A percentile compares a stretch with the other conserved stretches of the same genome.
phyloP scores from a whole-genome alignment of 2,113 vertebrate species.

The Sminthopsis crassicaudata region DNA sequence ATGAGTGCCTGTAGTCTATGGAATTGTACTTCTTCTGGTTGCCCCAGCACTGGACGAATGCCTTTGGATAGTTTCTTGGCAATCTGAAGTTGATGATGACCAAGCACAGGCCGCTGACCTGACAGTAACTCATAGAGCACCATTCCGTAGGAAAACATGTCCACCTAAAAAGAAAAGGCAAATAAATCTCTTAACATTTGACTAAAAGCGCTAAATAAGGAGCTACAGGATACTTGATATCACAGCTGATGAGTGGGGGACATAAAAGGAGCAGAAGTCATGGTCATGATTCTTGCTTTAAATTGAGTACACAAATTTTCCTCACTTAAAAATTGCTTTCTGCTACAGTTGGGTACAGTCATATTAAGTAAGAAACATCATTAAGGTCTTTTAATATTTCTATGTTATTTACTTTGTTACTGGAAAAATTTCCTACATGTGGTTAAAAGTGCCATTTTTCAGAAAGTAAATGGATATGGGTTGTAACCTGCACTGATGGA shows the following conservation, averaged over 20 bases:
- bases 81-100: conserved; percentile 95
- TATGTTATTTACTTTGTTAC: neutral
- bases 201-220: neutral
- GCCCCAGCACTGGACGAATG: conserved; percentile 90
- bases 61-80: conserved; percentile 96
- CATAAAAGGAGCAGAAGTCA: neutral
- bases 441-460: neutral
- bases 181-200: conserved; percentile 45
- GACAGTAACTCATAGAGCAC: conserved; percentile 96
- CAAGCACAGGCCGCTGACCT: conserved; percentile 90
- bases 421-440: neutral
- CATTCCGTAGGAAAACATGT: conserved; percentile 99
- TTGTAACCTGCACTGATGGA: neutral
- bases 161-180: conserved; percentile 87
- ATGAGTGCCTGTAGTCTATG: conserved; percentile 90
- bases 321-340: neutral
- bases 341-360: neutral
- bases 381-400: neutral
- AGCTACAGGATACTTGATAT: neutral
- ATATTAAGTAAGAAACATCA: neutral
- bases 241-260: neutral
- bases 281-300: neutral
- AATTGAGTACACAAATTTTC: neutral
- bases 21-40: conserved; percentile 93
- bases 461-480: neutral